A percentile compares a stretch with the other conserved stretches of the same genome.
Evolutionary conservation across 2,113 vertebrate species (phyloP).

Genomic region (Gobius niger): DNA sequence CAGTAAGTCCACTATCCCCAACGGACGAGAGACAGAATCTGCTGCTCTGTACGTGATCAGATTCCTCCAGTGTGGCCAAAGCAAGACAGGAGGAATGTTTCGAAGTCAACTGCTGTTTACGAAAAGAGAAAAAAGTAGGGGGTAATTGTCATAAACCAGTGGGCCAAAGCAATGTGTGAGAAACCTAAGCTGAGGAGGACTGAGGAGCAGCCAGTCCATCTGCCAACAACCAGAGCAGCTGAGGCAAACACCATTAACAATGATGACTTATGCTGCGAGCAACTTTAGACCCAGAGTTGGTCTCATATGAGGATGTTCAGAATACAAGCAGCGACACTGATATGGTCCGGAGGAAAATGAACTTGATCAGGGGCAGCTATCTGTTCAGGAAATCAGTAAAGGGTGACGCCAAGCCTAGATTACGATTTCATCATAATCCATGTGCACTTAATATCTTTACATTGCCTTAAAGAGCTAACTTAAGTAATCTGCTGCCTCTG

Average conservation of each 20-base stretch:
- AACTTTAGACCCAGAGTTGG: not conserved
- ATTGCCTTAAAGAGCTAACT: too few species aligned
- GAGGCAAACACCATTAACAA: constrained; percentile 21
- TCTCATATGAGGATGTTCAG: constrained; percentile 10
- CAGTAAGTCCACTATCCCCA: constrained; percentile 12
- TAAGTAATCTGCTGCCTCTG: too few species aligned
- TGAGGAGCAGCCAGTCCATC: constrained; percentile 54
- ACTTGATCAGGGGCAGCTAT: too few species aligned
- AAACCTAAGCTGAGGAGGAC: constrained; percentile 54
- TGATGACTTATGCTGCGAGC: constrained; percentile 2
- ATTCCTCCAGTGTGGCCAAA: constrained; percentile 24
- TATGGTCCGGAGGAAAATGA: too few species aligned
- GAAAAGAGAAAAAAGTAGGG: constrained; percentile 24
- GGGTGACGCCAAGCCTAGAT: too few species aligned
- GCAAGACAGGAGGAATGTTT: not conserved
- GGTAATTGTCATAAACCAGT: constrained; percentile 45
- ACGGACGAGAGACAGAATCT: constrained; percentile 20
- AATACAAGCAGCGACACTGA: not conserved
- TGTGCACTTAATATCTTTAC: too few species aligned
- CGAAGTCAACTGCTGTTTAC: not conserved
- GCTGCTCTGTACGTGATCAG: constrained; percentile 22
- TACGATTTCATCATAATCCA: too few species aligned
- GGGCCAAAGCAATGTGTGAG: constrained; percentile 62
- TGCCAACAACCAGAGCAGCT: constrained; percentile 63
- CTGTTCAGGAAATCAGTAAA: too few species aligned